phyloP scores from a whole-genome alignment of 1,140 invertebrate genomes.

The Philotrypesis tridentata region DNA sequence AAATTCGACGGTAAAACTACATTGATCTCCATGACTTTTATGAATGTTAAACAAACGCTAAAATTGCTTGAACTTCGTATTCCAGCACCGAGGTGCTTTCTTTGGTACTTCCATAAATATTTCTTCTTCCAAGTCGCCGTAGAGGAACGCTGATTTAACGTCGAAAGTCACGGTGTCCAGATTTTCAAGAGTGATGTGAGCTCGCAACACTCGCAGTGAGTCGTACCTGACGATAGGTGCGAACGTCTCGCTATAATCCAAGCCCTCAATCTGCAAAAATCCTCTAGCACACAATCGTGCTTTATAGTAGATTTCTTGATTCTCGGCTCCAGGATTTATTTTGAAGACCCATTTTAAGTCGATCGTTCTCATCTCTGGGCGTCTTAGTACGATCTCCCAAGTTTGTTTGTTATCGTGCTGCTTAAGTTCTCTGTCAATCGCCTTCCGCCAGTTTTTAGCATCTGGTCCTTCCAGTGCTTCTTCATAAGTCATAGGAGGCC shows the following conservation, averaged over 20 bases:
- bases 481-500: no score
- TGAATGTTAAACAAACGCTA: no score
- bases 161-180: no score
- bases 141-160: no score
- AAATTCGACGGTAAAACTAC: no score
- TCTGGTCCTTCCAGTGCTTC: no score
- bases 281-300: neutral
- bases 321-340: neutral
- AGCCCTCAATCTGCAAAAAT: neutral
- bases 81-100: no score
- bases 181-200: no score
- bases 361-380: neutral
- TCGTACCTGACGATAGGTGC: neutral
- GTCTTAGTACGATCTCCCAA: neutral
- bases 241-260: neutral
- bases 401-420: neutral
- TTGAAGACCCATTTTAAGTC: constrained; percentile 18
- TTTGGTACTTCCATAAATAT: no score
- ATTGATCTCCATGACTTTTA: no score
- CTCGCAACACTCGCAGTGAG: neutral
- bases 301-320: neutral
- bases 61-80: no score
- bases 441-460: neutral
- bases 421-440: neutral
- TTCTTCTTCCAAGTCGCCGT: no score